Conservation (phyloP, 2,888 invertebrate species). For the Trachelus tabidus region DNA sequence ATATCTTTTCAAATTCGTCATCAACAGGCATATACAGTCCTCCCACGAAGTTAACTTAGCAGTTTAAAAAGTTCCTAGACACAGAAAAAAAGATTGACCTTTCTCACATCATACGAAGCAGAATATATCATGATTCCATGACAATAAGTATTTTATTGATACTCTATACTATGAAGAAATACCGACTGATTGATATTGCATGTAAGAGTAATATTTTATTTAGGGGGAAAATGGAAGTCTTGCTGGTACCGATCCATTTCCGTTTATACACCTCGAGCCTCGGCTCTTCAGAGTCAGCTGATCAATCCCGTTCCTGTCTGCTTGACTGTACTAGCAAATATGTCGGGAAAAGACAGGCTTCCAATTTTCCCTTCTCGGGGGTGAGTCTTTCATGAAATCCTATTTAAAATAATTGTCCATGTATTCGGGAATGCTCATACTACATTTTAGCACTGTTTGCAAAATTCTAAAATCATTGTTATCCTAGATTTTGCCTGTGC, state of each 20-base stretch:
- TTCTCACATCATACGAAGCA: neutral
- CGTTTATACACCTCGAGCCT: constrained; percentile 25
- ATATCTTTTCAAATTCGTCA: neutral
- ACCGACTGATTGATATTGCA: neutral
- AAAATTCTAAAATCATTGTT: neutral
- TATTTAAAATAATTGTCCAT: neutral
- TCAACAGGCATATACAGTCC: neutral
- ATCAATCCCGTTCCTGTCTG: constrained; percentile 60
- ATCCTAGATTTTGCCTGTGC: neutral
- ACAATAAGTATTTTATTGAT: neutral
- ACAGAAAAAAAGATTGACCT: neutral
- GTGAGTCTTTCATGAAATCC: constrained; percentile 72
- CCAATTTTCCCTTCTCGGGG: constrained; percentile 94
- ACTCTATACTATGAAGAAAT: neutral
- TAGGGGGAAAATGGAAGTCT: neutral
- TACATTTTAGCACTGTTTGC: neutral
- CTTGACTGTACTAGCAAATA: constrained; percentile 67
- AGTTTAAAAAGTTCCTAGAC: neutral
- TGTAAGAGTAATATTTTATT: neutral
- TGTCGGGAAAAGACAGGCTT: constrained; percentile 90
- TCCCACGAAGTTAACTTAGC: neutral
- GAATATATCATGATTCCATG: neutral
- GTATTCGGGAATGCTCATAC: neutral
- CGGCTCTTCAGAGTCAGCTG: constrained; percentile 60
- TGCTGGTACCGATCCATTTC: neutral